Evolutionary conservation across 2,113 vertebrate species (phyloP), one percentile per base, ranked within the genome.

Genomic region (Ictalurus punctatus): DNA sequence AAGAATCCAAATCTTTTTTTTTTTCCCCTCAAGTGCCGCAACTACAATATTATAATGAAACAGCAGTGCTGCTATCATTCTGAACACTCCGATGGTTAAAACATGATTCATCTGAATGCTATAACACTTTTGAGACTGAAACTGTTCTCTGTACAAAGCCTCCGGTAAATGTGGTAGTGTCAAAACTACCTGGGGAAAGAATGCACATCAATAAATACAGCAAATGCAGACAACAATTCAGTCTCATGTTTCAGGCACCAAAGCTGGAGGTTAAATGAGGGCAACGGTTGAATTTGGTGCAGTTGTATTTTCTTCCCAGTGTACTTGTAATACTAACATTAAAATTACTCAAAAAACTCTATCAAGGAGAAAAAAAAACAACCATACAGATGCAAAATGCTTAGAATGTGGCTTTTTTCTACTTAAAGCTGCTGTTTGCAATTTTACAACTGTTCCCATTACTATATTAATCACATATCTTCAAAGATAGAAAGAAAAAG

Each of bases 211-310:
- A 85, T 56, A 85, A 85, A 54, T 0, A 40, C 85, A 21, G 37
- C 23, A 86, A 79, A 48, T 61, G 3, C 63, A 86, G 30, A 59
- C 54, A 40, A 58, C 56, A 21, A 61, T 52, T 86, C 71, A 76
- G 6, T 58, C 84, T 58, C 67, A 58, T 25, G 23, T 27, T 79
- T 79, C 76, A 52, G 37, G 37, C 34, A 44, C 23, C 8, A 69
- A 23, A 52, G 27, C 74, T 25, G 37, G 6, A 30, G 27, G 80
- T 86, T 44, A 59, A 85, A 85, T 86, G 90, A 88, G 27, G 40
- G 40, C 23, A 48, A 5, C 1, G 1, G 40, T 12, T 78, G 21
- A 12, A 25, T 78, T 78, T 44, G 40, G 19, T 1, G 40, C 25
- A 48, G 48, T 48, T 48, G 74, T 25, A 9, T 78, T 44, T 48